Base-by-base conservation (phyloP, 2,113 vertebrate species). In the Tenebrosternarchus preto region DNA sequence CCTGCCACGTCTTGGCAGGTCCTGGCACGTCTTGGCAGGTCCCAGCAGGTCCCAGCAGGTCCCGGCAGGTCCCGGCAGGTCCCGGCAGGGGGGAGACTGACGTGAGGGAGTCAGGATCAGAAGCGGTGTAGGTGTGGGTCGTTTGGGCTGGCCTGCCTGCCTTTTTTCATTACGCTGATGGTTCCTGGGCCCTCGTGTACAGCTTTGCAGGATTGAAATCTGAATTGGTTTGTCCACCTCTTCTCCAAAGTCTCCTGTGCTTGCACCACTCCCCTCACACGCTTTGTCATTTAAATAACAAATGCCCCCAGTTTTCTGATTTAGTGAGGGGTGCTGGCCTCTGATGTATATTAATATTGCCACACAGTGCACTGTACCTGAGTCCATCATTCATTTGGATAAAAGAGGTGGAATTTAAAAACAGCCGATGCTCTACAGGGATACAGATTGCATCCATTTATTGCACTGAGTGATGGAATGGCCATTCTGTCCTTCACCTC, bases 361-460 rank as follows among this genome's bases (percentile, higher is more conserved):
- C 27, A 82, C 89, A 87, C 90, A 82, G 86, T 81, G 84, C 87
- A 88, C 90, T 90, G 90, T 91, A 89, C 91, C 80, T 64, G 88
- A 88, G 85, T 88, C 89, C 92, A 93, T 93, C 91, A 93, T 91
- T 93, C 91, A 93, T 93, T 93, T 93, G 91, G 91, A 93, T 93
- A 92, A 93, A 94, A 92, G 92, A 93, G 92, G 91, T 91, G 91
- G 92, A 93, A 94, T 93, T 92, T 89, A 77, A 92, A 94, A 93
- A 91, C 89, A 91, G 92, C 90, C 89, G 87, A 80, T 92, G 92
- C 91, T 93, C 92, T 92, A 90, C 92, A 90, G 91, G 92, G 91
- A 92, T 92, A 93, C 92, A 92, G 91, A 93, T 93, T 93, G 90
- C 92, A 93, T 93, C 91, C 92, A 93, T 94, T 93, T 92, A 93